Conservation (phyloP, 2,888 invertebrate species). For the Stomorhina lunata region DNA sequence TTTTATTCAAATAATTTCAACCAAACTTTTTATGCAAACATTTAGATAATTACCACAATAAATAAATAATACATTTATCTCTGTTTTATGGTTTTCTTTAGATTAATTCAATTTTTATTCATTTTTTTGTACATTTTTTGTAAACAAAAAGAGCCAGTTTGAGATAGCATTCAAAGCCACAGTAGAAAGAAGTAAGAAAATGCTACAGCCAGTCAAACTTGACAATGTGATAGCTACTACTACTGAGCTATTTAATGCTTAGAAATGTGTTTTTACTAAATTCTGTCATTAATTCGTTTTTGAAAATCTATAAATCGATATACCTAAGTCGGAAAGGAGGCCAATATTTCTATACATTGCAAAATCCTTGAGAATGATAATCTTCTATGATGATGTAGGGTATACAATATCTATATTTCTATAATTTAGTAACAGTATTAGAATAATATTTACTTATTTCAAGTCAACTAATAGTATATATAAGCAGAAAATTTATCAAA, state of each 20-base stretch:
- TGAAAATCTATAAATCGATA: no score
- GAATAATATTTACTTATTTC: constrained; percentile 26
- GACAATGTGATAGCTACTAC: no score
- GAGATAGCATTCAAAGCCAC: constrained; percentile 15
- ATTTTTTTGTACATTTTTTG: neutral
- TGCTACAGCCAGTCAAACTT: no score
- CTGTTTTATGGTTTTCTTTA: constrained; percentile 2
- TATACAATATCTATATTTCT: no score
- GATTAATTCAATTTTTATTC: constrained; percentile 49
- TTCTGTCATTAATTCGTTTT: no score
- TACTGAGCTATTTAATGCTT: no score
- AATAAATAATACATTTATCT: constrained; percentile 27
- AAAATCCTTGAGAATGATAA: no score
- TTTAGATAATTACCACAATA: constrained; percentile 56
- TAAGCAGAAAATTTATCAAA: neutral
- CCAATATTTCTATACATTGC: no score
- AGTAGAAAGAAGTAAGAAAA: constrained; percentile 32
- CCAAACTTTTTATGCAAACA: constrained; percentile 23
- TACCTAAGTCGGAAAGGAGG: no score
- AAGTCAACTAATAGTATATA: constrained; percentile 40
- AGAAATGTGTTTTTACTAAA: no score
- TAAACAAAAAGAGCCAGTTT: neutral
- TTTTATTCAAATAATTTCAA: neutral
- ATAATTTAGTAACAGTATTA: constrained; percentile 24
- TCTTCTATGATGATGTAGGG: no score